Base-by-base conservation (phyloP, 1,140 invertebrate genomes). In the Cydia pomonella region DNA sequence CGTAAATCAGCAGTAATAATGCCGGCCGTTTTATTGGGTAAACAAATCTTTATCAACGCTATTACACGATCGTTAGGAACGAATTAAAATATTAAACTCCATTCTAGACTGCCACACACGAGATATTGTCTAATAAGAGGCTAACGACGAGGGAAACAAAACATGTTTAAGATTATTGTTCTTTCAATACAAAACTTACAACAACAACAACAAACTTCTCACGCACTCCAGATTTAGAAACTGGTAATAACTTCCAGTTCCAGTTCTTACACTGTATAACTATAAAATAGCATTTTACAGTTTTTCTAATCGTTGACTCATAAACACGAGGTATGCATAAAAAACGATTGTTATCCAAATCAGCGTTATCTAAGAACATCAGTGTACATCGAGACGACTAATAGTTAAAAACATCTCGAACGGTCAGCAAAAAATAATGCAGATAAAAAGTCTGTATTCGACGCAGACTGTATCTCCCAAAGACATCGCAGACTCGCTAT, bases 1-100 rank as follows among this genome's bases (percentile, higher is more conserved):
- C 86, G 84, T 90, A 90, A 90, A 91, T 91, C 89, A 91, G 85
- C 77, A 84, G 85, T 88, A 90, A 90, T 87, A 89, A 88, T 77
- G 79, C 80, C 75, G 78, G 76, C 75, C 76, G 82, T 84, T 88
- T 89, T 88, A 86, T 86, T 84, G 83, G 81, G 81, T 83, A 88
- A 88, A 87, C 85, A 88, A 90, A 90, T 84, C 84, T 90, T 91
- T 88, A 90, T 89, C 86, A 85, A 86, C 79, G 81, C 84, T 87
- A 91, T 89, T 91, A 91, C 89, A 90, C 77, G 86, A 84, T 87
- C 83, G 86, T 89, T 89, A 89, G 83, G 75, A 69, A 82, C 82
- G 79, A 84, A 83, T 89, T 84, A 87, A 87, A 90, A 50, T 78
- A 80, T 77, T 74, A 75, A 84, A 84, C 81, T 79, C 77, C 63